phyloP scores from a whole-genome alignment of 92 coral and sea anemone genomes.

The Pocillopora meandrina region DNA sequence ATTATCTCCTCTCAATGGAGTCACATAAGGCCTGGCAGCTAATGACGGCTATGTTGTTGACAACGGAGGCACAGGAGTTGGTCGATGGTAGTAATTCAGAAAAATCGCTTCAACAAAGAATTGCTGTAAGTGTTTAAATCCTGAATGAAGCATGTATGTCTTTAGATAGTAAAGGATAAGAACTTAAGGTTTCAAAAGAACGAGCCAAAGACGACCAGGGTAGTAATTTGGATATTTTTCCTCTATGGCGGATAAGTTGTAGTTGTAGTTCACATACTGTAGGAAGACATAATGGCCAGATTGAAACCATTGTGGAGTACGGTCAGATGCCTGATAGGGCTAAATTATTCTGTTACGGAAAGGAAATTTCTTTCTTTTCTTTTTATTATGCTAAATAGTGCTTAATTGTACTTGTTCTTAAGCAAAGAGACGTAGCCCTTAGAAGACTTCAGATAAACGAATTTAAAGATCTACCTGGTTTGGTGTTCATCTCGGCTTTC shows the following conservation, averaged over 20 bases:
- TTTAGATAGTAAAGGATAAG: too few species aligned
- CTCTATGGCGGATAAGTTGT: too few species aligned
- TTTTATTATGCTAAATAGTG: background rate
- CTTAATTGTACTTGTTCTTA: constrained; percentile 7
- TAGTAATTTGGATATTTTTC: too few species aligned
- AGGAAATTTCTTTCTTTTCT: too few species aligned
- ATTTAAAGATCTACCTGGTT: background rate
- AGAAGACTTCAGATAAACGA: constrained; percentile 5
- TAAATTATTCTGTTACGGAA: too few species aligned
- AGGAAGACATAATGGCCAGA: too few species aligned
- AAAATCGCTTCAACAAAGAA: constrained; percentile 4
- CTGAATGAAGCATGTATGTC: too few species aligned
- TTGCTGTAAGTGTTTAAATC: background rate
- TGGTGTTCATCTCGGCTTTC: constrained; percentile 28
- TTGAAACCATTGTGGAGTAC: too few species aligned
- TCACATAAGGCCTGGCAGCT: background rate
- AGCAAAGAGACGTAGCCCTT: constrained; percentile 25
- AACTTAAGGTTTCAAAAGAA: too few species aligned
- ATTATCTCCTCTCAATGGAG: background rate
- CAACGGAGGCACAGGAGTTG: constrained; percentile 14
- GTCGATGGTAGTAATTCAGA: constrained; percentile 4
- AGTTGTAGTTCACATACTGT: too few species aligned
- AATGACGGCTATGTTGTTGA: constrained; percentile 31
- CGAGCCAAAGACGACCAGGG: too few species aligned
- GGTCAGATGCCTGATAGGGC: too few species aligned